Base-by-base conservation (phyloP, 2,113 vertebrate species). In the Osmerus eperlanus region DNA sequence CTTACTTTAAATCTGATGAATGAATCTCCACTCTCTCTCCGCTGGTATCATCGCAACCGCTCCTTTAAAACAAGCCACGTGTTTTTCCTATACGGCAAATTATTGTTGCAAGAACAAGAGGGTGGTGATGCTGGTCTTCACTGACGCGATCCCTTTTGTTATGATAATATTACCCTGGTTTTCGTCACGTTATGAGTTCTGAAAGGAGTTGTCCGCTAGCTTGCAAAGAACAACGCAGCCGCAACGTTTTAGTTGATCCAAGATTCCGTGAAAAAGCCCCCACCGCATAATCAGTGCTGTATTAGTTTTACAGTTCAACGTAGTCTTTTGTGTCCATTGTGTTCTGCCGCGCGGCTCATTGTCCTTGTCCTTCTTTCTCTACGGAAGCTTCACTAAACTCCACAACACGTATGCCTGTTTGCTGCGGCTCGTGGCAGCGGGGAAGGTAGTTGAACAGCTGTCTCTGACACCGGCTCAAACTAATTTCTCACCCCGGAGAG, bases 1-100 rank as follows among this genome's bases (percentile, higher is more conserved):
- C 91, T 92, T 90, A 92, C 91, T 88, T 89, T 77, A 92, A 68
- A 53, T 78, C 54, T 76, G 32, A 13, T 70, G 66, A 69, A 63
- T 74, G 69, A 69, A 61, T n/a, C 54, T 77, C 61, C 61, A 60
- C 28, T 66, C 16, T 58, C 18, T 65, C 76, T 77, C 64, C 77
- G 71, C 1, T 67, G 84, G 51, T 59, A 68, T 78, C 86, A 83
- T 89, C 65, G 74, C 74, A 32, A 18, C 79, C 73, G 78, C 67
- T 78, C 82, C 86, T 87, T 87, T 84, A 86, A 76, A 82, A 6
- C 2, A 71, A 84, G 63, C 82, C 87, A 89, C 88, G 87, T 89
- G 88, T 79, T 81, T 81, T 71, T 23, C 67, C 63, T 65, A 68
- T n/a, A 67, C 58, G 60, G 53, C 3, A 62, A 15, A 11, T 78